Base-by-base conservation (phyloP, 1,140 invertebrate species). In the Macrotrachela quadricornifera region DNA sequence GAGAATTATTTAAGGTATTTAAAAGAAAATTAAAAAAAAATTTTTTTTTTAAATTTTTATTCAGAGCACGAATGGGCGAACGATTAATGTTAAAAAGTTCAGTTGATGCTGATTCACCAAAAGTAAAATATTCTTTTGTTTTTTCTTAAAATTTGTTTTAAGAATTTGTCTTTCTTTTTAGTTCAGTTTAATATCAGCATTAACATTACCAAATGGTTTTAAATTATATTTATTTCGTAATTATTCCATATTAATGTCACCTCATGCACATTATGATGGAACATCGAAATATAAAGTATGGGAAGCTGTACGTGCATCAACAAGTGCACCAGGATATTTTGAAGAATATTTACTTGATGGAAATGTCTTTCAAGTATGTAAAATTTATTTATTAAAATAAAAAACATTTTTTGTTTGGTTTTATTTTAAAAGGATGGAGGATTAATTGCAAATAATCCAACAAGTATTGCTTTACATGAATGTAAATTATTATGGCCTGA, bases 241-340 rank as follows among this genome's bases (percentile, higher is more conserved):
- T 64, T 94, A 92, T 66, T 77, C 80, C 50, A 75, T 81, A 53
- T 82, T 83, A 12, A 76, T 77, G 59, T 73, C 77, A 45, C 72
- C 79, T 8, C 77, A 80, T 52, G 80, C 80, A 49, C 79, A 80
- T 55, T 90, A 87, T 64, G 74, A 76, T 46, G 87, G 88, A 37
- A 79, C 76, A 21, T 76, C 76, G 57, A 75, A 77, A 46, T 76
- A 82, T 57, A 70, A 73, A 59, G 64, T 88, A 14, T 94, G 86
- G 84, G 79, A 91, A 73, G 82, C 83, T 12, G 78, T 86, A 6
- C 70, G 85, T 62, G 86, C 85, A 11, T 88, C 85, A 10, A 82
- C 85, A 42, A 85, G 87, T 47, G 87, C 87, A 16, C 87, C 87
- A 2, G 83, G 82, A 0, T 88, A 88, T 71, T 92, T 88, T 71